A percentile compares a stretch with the other conserved stretches of the same genome.
Evolutionary conservation across 2,113 vertebrate species (phyloP).

Genomic region (Isichthys henryi): DNA sequence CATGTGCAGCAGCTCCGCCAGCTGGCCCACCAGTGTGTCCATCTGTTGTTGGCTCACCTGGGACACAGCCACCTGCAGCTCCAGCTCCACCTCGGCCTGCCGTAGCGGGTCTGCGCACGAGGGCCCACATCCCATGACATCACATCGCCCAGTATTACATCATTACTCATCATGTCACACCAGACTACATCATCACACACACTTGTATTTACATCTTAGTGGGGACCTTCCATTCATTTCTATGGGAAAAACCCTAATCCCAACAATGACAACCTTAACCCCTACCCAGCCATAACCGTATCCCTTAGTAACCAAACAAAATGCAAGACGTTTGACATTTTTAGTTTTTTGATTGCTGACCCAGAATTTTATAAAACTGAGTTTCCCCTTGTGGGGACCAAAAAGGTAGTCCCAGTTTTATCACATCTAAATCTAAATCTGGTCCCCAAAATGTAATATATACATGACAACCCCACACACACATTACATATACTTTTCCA

Average conservation of each 20-base stretch:
- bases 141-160: neutral
- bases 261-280: neutral
- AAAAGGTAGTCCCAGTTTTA: too few species aligned
- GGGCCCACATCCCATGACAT: conserved; percentile 7
- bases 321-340: too few species aligned
- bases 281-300: too few species aligned
- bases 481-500: neutral
- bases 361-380: too few species aligned
- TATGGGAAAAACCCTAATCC: neutral
- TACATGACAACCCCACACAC: neutral
- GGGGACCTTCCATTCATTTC: neutral
- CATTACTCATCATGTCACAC: neutral
- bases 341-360: neutral
- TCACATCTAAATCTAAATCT: too few species aligned
- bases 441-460: too few species aligned
- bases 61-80: conserved; percentile 72
- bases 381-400: too few species aligned
- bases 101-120: conserved; percentile 50
- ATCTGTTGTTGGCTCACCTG: conserved; percentile 70
- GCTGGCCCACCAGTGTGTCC: conserved; percentile 71
- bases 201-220: neutral
- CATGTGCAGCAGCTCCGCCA: conserved; percentile 76
- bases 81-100: conserved; percentile 75
- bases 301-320: neutral
- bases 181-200: neutral